Conservation (phyloP, 1,140 invertebrate genomes). For the Drosophila setifemur region DNA sequence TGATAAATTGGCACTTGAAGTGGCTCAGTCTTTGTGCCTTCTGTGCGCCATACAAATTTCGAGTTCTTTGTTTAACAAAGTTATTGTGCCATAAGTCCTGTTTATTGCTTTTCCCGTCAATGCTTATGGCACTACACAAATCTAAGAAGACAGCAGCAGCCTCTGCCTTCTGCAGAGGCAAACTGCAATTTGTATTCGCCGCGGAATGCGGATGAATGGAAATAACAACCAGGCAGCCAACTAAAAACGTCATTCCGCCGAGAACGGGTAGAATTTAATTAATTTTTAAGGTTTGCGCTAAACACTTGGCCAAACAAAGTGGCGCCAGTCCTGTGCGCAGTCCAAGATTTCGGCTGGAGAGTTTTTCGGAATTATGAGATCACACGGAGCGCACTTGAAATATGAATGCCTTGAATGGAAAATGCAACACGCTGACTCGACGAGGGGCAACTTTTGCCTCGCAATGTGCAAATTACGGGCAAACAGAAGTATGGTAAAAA, state of each 20-base stretch:
- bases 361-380: conserved; percentile 38
- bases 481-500: not conserved
- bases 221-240: conserved; percentile 16
- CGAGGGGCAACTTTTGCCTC: not conserved
- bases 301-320: conserved; percentile 49
- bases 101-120: conserved; percentile 33
- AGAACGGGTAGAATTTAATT: conserved; percentile 61
- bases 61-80: conserved; percentile 8
- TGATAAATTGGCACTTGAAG: not conserved
- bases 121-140: conserved; percentile 43
- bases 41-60: not conserved
- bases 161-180: conserved; percentile 3
- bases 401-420: conserved; percentile 59
- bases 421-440: conserved; percentile 46
- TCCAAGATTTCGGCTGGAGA: conserved; percentile 29
- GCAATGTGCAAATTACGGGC: conserved; percentile 52
- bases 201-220: conserved; percentile 11
- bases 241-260: conserved; percentile 34
- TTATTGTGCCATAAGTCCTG: conserved; percentile 14
- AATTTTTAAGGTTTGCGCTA: conserved; percentile 66
- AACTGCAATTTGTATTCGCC: conserved; percentile 33
- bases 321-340: not conserved
- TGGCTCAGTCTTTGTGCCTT: too few species aligned
- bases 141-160: conserved; percentile 15
- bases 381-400: conserved; percentile 56